phyloP scores from a whole-genome alignment of 2,797 vertebrate species.

The Fringilla coelebs region DNA sequence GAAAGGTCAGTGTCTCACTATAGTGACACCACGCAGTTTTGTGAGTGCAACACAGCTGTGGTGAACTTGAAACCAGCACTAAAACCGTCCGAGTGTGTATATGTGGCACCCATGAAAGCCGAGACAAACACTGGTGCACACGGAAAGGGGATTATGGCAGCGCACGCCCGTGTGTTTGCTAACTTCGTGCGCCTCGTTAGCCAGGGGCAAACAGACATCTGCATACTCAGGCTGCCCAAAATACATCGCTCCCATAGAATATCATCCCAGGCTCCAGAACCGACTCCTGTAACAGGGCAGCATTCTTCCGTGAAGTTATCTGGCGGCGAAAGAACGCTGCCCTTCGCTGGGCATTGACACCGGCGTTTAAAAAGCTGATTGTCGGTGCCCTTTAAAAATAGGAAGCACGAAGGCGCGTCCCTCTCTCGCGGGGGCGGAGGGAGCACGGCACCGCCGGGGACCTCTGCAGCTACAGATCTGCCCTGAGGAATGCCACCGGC shows the following conservation, averaged over 20 bases:
- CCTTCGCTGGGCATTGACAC: background rate
- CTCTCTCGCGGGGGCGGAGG: background rate
- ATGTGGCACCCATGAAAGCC: slow-evolving; percentile 34
- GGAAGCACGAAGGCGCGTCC: background rate
- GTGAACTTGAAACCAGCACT: slow-evolving; percentile 37
- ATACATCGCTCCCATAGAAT: background rate
- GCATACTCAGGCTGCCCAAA: background rate
- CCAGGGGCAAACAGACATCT: background rate
- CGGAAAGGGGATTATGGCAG: background rate
- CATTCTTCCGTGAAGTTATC: background rate
- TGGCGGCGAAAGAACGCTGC: background rate
- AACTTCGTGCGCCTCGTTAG: background rate
- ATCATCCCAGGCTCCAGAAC: background rate
- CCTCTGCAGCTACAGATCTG: background rate
- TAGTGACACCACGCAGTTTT: background rate
- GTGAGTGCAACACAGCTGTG: background rate
- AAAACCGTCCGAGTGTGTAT: background rate
- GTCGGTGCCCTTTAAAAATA: background rate
- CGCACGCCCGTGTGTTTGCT: background rate
- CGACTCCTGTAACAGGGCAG: background rate
- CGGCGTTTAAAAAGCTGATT: background rate
- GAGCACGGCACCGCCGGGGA: background rate
- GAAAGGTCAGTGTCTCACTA: slow-evolving; percentile 10
- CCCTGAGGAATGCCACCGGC: background rate
- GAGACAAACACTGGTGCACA: slow-evolving; percentile 1